Evolutionary conservation across 2,797 vertebrate species (phyloP), one percentile per base, ranked within the genome.

Genomic region (Selene dorsalis): DNA sequence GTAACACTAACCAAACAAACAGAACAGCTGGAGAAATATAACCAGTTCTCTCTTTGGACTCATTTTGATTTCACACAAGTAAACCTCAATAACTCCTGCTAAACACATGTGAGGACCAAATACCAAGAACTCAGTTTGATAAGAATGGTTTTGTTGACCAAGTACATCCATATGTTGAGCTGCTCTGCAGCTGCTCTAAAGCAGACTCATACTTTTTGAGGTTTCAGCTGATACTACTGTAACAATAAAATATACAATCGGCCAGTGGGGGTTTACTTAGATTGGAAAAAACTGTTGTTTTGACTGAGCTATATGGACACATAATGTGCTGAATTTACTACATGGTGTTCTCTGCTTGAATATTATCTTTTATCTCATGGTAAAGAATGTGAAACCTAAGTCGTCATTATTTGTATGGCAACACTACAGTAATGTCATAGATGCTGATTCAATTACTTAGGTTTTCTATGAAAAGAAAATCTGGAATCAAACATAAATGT

Each of bases 101-200:
- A 24, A 64, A 52, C 32, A 60, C 5, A 60, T 52, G 13, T 6
- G 8, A 67, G 26, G 30, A 47, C 12, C 39, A 4, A 35, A 28
- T 30, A 20, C 18, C n/a, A 68, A 41, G 63, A 50, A 22, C 17
- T n/a, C 6, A 13, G 16, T 28, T 61, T 61, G 47, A 64, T 26
- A 18, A 50, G 16, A 12, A 38, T 43, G 28, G 16, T 53, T 61
- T 45, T 60, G 6, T 12, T 43, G 58, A 65, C 30, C 58, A 58
- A 59, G 69, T 63, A 47, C 20, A 32, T 69, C 32, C 56, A 73
- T 48, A 69, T 77, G 76, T 73, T 69, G 67, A 43, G 35, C 53
- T 59, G 55, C 32, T 70, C 65, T 28, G 65, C 63, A 80, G 56
- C 77, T 66, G 73, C 67, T 56, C 47, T n/a, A 22, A 45, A 75